Evolutionary conservation across 2,797 vertebrate genomes (phyloP).

Genomic region (Urophycis tenuis): DNA sequence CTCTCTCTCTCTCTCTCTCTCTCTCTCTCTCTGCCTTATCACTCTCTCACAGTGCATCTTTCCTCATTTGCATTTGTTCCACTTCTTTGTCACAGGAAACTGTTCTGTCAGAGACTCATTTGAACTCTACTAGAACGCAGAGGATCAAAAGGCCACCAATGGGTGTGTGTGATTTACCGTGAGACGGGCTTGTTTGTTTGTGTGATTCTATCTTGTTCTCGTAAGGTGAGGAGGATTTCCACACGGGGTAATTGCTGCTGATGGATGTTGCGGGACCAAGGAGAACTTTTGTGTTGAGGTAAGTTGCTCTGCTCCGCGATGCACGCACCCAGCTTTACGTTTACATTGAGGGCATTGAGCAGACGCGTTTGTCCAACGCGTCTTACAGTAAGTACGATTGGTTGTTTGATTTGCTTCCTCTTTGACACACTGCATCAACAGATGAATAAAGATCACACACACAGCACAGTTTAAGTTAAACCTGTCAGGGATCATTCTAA

Average conservation of each 20-base stretch:
- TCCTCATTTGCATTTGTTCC: conserved; percentile 73
- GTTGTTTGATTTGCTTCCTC: neutral
- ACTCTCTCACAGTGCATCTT: conserved; percentile 55
- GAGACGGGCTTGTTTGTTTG: neutral
- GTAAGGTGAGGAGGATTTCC: conserved; percentile 5
- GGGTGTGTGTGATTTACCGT: neutral
- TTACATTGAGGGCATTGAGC: too few relatives aligned
- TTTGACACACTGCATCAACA: neutral
- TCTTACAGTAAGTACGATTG: neutral
- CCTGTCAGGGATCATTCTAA: neutral
- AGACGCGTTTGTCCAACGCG: too few relatives aligned
- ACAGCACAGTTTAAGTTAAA: neutral
- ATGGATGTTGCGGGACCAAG: conserved; percentile 19
- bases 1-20: conserved; percentile 39
- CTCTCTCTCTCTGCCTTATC: conserved; percentile 24
- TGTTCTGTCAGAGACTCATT: conserved; percentile 49
- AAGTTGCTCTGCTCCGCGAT: conserved; percentile 35
- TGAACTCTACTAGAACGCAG: conserved; percentile 40
- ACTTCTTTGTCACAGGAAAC: conserved; percentile 62
- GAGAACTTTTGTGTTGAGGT: conserved; percentile 33
- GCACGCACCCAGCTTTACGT: too few relatives aligned
- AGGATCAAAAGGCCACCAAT: conserved; percentile 30
- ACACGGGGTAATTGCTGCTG: conserved; percentile 21
- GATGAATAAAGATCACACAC: neutral
- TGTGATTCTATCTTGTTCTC: neutral